Evolutionary conservation across 2,797 vertebrate genomes (phyloP), one percentile per base, ranked within the genome.

Genomic region (Acridotheres tristis): DNA sequence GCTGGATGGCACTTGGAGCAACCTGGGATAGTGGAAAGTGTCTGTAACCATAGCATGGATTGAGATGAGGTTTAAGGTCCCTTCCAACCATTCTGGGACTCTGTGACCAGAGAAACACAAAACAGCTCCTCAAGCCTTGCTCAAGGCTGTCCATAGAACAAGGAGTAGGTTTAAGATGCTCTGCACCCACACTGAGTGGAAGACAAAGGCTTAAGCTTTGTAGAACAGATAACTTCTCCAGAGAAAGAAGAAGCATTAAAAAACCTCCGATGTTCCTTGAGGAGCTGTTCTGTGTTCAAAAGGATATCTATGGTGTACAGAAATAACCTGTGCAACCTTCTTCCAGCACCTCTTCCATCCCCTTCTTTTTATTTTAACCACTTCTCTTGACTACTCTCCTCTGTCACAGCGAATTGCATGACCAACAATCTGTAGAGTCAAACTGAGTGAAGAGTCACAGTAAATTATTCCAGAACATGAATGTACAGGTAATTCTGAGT

Each of bases 111-210:
- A 75, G 14, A 86, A 73, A 32, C 11, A 65, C 32, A 38, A 6
- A 61, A 11, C 1, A 7, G 21, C 7, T 48, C 50, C 47, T 18
- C 11, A 25, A 73, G 51, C 16, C 29, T 79, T 42, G 29, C 55
- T 83, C 59, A 36, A 32, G 45, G 5, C 4, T 45, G 55, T 21
- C 34, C 21, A 34, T 0, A 61, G 42, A 65, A 72, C 1, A 0
- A 61, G 9, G 2, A 55, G 36, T 1, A 48, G 45, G 34, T 29
- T 77, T 29, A 48, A 59, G 15, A 58, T 26, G 27, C 23, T 80
- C 81, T 55, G 63, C 18, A 50, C 32, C 7, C 18, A 36, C 40
- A 22, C 4, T 19, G 34, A 73, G 47, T 13, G 13, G 21, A 66
- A 83, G 73, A 58, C 9, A 67, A 89, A 82, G n/a, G n/a, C 8